Base-by-base conservation (phyloP, 2,888 invertebrate species). In the Lacanobia oleracea region DNA sequence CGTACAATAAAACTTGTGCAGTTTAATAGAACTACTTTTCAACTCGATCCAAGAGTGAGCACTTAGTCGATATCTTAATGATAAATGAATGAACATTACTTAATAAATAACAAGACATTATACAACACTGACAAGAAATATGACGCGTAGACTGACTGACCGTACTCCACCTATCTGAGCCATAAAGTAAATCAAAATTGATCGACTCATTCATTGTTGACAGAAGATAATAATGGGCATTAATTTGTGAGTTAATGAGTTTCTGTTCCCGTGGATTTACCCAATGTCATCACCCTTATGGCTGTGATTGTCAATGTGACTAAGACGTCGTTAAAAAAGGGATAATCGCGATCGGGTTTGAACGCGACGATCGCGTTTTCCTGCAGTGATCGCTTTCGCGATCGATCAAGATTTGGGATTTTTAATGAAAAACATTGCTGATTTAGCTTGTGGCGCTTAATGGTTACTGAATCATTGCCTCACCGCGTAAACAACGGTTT, bases 41-140 rank as follows among this genome's bases (percentile, higher is more conserved):
- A 78, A 72, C 67, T 65, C 43, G 7, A 27, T 23, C 43, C 62
- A 67, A 75, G 71, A 57, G 62, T 64, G 45, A 10, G 61, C 73
- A 78, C 72, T 84, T 75, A 74, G 57, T 50, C 53, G 37, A 72
- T 81, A 84, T 81, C 75, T 56, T 65, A 75, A 71, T 79, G 79
- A 79, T 76, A 66, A 81, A 83, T 84, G 72, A 79, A 83, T 77
- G 67, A 62, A 72, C 75, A 75, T 75, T 78, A 82, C 71, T 27
- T 75, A 67, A 77, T 82, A 82, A 73, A 82, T 81, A 73, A 82
- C 61, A 57, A 43, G 53, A 45, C 56, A 82, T 83, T 84, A 80
- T 72, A 76, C 82, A 77, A 76, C 69, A 67, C 65, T 80, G 74
- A 75, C 78, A 80, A 75, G 67, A 66, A 81, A 76, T 84, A 78